Evolutionary conservation across 2,888 invertebrate genomes (phyloP), one percentile per base, ranked within the genome.

Genomic region (Resseliella maxima): DNA sequence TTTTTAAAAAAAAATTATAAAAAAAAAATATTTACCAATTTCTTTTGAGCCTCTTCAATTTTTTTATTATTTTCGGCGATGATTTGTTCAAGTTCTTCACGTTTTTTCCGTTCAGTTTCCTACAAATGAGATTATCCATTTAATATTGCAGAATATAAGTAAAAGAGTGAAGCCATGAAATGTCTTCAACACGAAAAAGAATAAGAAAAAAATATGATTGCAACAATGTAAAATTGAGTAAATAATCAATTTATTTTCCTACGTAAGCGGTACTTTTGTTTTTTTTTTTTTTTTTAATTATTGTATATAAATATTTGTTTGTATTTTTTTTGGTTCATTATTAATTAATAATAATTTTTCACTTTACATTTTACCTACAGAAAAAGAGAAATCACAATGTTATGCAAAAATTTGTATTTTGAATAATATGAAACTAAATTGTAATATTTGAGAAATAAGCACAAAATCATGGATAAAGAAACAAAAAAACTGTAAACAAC

Each of bases 51-150:
- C 91, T 98, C 98, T 92, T 98, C 98, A 89, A 98, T 98, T 93
- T 98, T 98, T 92, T 94, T 94, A 94, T 98, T 98, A 93, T 99
- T 99, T 93, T 99, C 98, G 89, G 97, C 97, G 94, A 98, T 95
- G 92, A 98, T 98, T 92, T 95, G 94, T 93, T 98, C 98, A 91
- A 98, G 94, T 92, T 98, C 97, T 94, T 97, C 96, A 90, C 97
- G 95, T 93, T 98, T 98, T 93, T 95, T 95, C 92, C 95, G 94
- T 93, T 99, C 98, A 94, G 98, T 98, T 94, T 98, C 98, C 98
- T 99, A 96, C 94, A 94, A 94, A 92, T 93, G 59, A 81, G 83
- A 83, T 83, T 18, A 83, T 81, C 36, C 12, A 24, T 83, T 50
- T 83, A 83, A 83, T 72, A 72, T 35, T n/a, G 31, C 5, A 8